These are phyloP conservation scores for Oryzias sinensis DNA, from an alignment of 2,797 vertebrate genomes.

Conservation along the genomic window DNA sequence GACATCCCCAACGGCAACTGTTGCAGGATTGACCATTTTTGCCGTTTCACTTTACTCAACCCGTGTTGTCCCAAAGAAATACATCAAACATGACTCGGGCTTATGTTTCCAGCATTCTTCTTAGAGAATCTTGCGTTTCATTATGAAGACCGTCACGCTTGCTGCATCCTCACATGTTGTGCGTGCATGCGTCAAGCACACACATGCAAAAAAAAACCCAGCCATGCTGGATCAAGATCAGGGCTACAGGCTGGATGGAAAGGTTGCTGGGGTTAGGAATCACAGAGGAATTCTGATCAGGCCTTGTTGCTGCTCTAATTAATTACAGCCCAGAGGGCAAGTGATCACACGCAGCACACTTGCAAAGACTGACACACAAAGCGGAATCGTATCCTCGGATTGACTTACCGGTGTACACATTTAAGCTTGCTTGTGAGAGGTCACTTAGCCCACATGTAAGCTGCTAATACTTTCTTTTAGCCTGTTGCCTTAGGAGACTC, in stretches of 20 bases:
- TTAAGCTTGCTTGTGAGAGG: constrained; percentile 1
- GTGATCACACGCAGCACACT: constrained; percentile 55
- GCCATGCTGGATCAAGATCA: constrained; percentile 34
- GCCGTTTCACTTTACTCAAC: background rate
- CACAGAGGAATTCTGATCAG: constrained; percentile 72
- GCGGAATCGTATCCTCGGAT: constrained; percentile 24
- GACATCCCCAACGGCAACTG: constrained; percentile 50
- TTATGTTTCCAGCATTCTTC: constrained; percentile 1
- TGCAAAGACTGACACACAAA: constrained; percentile 38
- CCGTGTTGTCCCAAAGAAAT: background rate
- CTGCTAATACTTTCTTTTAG: constrained; percentile 3
- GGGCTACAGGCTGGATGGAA: constrained; percentile 52
- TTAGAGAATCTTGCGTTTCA: constrained; percentile 6
- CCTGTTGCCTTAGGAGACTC: constrained; percentile 19
- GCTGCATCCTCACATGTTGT: constrained; percentile 15
- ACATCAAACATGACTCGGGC: constrained; percentile 31
- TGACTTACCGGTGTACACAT: constrained; percentile 18
- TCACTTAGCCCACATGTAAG: constrained; percentile 9
- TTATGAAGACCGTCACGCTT: constrained; percentile 1
- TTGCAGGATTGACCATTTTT: constrained; percentile 38
- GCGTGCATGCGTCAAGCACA: constrained; percentile 32
- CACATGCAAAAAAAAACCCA: constrained; percentile 20
- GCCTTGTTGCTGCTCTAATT: constrained; percentile 76
- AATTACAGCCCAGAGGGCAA: constrained; percentile 73
- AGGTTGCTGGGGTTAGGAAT: constrained; percentile 63